These are phyloP conservation scores for Atopsyche davidsoni DNA, from an alignment of 1,140 invertebrate species.

Conservation along the genomic window DNA sequence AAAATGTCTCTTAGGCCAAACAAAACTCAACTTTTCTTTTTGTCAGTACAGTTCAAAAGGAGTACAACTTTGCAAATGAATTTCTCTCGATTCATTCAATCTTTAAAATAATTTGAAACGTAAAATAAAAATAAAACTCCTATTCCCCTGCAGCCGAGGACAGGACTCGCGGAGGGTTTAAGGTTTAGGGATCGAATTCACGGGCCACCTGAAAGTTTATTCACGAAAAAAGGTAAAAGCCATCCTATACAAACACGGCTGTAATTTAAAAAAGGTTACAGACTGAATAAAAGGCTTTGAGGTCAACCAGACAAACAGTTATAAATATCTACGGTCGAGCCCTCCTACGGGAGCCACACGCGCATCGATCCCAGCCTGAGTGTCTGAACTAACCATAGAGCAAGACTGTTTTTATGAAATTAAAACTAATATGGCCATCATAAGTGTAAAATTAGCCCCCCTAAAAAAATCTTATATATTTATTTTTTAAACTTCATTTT, in stretches of 20 bases:
- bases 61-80: slow-evolving; percentile 12
- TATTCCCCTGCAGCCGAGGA: slow-evolving; percentile 7
- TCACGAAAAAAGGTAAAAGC: slow-evolving; percentile 25
- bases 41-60: slow-evolving; percentile 16
- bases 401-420: too few relatives aligned
- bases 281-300: slow-evolving; percentile 27
- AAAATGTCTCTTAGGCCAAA: slow-evolving; percentile 12
- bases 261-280: slow-evolving; percentile 28
- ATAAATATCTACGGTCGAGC: slow-evolving; percentile 25
- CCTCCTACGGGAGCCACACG: too few relatives aligned
- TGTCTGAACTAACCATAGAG: too few relatives aligned
- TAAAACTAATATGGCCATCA: too few relatives aligned
- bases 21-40: slow-evolving; percentile 16
- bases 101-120: slow-evolving; percentile 25
- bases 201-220: slow-evolving; percentile 24
- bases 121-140: slow-evolving; percentile 25
- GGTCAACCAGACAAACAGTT: slow-evolving; percentile 29
- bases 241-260: slow-evolving; percentile 23
- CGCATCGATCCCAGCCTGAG: not conserved
- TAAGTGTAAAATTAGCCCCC: too few relatives aligned
- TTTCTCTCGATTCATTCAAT: slow-evolving; percentile 14
- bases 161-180: not conserved
- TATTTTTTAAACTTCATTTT: too few relatives aligned
- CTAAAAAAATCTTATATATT: too few relatives aligned
- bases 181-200: slow-evolving; percentile 14